A percentile compares a stretch with the other conserved stretches of the same genome.
Conservation (phyloP, 1,140 invertebrate genomes). For the Nymphalis io region DNA sequence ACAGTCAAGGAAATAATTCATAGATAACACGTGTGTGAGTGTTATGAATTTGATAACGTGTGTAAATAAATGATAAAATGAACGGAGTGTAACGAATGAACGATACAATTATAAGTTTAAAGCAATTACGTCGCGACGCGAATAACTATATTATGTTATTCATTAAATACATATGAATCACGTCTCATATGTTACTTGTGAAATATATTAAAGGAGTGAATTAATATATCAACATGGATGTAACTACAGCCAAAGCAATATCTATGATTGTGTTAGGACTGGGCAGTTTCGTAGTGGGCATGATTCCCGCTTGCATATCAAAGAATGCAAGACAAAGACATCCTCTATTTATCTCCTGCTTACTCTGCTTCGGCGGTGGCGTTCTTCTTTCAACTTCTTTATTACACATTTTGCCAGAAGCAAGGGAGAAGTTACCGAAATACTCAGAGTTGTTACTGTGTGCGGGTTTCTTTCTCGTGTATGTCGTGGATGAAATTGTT, state of each 20-base stretch:
- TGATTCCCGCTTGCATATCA: constrained; percentile 84
- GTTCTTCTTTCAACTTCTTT: constrained; percentile 91
- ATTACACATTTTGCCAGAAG: constrained; percentile 92
- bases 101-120: background rate
- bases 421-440: constrained; percentile 80
- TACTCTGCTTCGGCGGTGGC: constrained; percentile 92
- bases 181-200: background rate
- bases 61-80: constrained; percentile 40
- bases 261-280: constrained; percentile 86
- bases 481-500: constrained; percentile 88
- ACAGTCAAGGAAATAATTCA: constrained; percentile 19
- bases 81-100: constrained; percentile 19
- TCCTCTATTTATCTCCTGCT: constrained; percentile 83
- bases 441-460: constrained; percentile 87
- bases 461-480: constrained; percentile 89
- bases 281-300: constrained; percentile 85
- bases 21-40: constrained; percentile 22
- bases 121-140: constrained; percentile 1
- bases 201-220: background rate
- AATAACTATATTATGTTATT: constrained; percentile 13
- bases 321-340: constrained; percentile 79
- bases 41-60: constrained; percentile 32
- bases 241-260: constrained; percentile 83
- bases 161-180: constrained; percentile 1
- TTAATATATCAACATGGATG: constrained; percentile 64